Percentiles rank a stretch among this genome's conserved stretches.
Conservation (phyloP, 2,888 invertebrate genomes). For the Zaprionus bogoriensis region DNA sequence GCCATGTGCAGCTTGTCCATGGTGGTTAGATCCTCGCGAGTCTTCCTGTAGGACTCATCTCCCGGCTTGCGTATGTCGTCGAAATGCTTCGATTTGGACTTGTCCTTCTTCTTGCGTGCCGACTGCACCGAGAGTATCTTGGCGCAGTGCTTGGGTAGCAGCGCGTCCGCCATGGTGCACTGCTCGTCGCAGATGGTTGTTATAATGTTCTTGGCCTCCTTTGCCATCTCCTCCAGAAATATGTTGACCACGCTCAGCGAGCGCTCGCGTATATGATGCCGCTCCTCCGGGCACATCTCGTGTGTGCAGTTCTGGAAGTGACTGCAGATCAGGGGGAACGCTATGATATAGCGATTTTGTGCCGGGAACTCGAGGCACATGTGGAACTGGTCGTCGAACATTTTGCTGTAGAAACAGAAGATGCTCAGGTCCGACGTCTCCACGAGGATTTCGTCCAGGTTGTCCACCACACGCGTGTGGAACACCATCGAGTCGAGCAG, state of each 20-base stretch:
- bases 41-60: slow-evolving; percentile 96
- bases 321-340: slow-evolving; percentile 98
- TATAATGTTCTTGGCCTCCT: slow-evolving; percentile 99
- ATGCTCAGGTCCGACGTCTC: slow-evolving; percentile 99
- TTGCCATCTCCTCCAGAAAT: slow-evolving; percentile 99
- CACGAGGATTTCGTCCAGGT: slow-evolving; percentile 96
- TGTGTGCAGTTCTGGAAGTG: slow-evolving; percentile 99
- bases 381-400: slow-evolving; percentile 98
- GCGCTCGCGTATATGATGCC: slow-evolving; percentile 97
- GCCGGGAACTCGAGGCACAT: slow-evolving; percentile 99
- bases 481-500: slow-evolving; percentile 97
- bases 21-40: slow-evolving; percentile 97
- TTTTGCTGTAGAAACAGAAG: slow-evolving; percentile 98
- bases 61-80: slow-evolving; percentile 96
- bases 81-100: slow-evolving; percentile 92
- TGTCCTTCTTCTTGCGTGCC: slow-evolving; percentile 94
- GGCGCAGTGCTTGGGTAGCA: slow-evolving; percentile 97
- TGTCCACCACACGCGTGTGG: slow-evolving; percentile 99
- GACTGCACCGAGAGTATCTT: slow-evolving; percentile 93
- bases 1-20: slow-evolving; percentile 99
- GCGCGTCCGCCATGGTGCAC: slow-evolving; percentile 96
- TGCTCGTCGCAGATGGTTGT: slow-evolving; percentile 99
- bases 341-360: slow-evolving; percentile 98
- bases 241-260: slow-evolving; percentile 98
- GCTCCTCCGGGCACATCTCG: slow-evolving; percentile 98